Evolutionary conservation across 1,140 invertebrate genomes (phyloP), one percentile per base, ranked within the genome.

Genomic region (Euura saliciscinereae): DNA sequence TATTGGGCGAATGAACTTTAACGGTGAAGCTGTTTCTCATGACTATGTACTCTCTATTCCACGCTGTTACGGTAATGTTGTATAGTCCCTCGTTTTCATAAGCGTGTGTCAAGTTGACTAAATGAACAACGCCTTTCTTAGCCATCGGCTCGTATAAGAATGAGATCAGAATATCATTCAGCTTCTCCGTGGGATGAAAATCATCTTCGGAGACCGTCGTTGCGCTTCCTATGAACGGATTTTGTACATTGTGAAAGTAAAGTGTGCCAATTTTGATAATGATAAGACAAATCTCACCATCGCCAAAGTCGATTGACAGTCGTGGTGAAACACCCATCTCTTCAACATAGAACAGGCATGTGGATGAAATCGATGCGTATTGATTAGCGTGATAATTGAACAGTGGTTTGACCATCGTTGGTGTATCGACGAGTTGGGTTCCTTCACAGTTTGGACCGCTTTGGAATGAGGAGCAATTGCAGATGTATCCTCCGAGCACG

Each of bases 401-500:
- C 6, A 11, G 8, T 42, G 43, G 13, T 64, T 64, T 13, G 13
- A 8, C 42, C 8, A 67, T 8, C 13, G 28, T 67, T 6, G 66
- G 8, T 67, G 43, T 11, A 11, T 42, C 3, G 10, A 28, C 28
- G 10, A 28, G 13, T 28, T 6, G 4, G 42, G 43, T 67, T 28
- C 10, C 43, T 67, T 67, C 43, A 42, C 66, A 67, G 42, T 67
- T 44, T 13, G 2, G 13, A 13, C 66, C 66, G 4, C 28, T 28
- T 42, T 8, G 66, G 42, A 10, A 44, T 7, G 13, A 3, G 28
- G 66, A 42, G 8, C 66, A 67, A 67, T 28, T 28, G 42, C 66
- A 67, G 13, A 67, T 42, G 66, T 67, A 67, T 10, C 66, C 66
- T 42, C 66, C 66, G 11, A 44, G 66, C 13, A 67, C 11, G 10